A percentile compares a stretch with the other conserved stretches of the same genome.
Conservation (phyloP, 2,797 vertebrate genomes). For the Melanotaenia maccullochi region DNA sequence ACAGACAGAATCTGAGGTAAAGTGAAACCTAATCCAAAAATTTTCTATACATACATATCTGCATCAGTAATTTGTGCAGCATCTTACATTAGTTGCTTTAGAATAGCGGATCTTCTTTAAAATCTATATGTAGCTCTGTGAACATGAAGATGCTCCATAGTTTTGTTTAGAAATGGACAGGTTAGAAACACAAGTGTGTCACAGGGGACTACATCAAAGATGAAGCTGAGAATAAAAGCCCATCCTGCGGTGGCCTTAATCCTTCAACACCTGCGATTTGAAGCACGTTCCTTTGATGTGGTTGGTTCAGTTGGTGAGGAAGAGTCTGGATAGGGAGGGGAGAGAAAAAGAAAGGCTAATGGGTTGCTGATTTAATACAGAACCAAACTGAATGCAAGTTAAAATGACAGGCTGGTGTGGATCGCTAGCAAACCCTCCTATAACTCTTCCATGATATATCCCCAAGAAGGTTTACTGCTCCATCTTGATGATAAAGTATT, state of each 20-base stretch:
- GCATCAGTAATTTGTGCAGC: neutral
- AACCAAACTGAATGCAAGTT: slow-evolving; percentile 50
- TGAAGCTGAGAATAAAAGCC: slow-evolving; percentile 68
- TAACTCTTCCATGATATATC: slow-evolving; percentile 24
- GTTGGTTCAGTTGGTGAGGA: slow-evolving; percentile 62
- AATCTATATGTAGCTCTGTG: neutral
- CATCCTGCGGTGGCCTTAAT: slow-evolving; percentile 82
- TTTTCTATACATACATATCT: neutral
- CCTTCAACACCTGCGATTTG: slow-evolving; percentile 83
- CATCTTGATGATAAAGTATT: slow-evolving; percentile 42
- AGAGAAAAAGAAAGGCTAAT: slow-evolving; percentile 38
- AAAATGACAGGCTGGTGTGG: slow-evolving; percentile 25
- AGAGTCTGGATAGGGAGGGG: slow-evolving; percentile 56
- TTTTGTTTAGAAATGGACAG: slow-evolving; percentile 31
- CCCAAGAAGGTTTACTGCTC: slow-evolving; percentile 41
- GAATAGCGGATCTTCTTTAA: neutral
- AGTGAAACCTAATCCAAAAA: neutral
- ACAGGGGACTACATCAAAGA: slow-evolving; percentile 76
- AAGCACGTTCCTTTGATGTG: slow-evolving; percentile 81
- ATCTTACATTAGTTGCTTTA: neutral
- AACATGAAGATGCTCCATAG: slow-evolving; percentile 30
- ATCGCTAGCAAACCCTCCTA: slow-evolving; percentile 25
- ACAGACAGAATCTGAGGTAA: neutral
- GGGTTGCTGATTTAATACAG: slow-evolving; percentile 46
- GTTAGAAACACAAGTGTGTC: slow-evolving; percentile 59